Evolutionary conservation across 2,113 vertebrate species (phyloP).

Genomic region (Excalfactoria chinensis): DNA sequence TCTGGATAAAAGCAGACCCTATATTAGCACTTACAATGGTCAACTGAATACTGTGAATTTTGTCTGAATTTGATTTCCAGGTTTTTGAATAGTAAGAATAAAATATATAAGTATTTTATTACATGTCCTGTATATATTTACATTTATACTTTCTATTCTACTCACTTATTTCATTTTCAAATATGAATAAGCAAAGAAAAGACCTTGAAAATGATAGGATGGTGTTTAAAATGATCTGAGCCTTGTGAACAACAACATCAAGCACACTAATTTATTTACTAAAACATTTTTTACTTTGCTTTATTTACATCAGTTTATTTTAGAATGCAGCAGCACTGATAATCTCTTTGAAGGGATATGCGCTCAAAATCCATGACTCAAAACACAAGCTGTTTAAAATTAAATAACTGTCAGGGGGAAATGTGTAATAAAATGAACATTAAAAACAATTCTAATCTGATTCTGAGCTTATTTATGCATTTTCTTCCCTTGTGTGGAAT

Average conservation of each 20-base stretch:
- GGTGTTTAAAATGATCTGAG: neutral
- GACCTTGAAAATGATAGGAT: neutral
- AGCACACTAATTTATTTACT: neutral
- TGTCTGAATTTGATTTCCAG: neutral
- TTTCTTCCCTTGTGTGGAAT: slow-evolving; percentile 4
- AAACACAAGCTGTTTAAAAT: slow-evolving; percentile 10
- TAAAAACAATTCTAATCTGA: neutral
- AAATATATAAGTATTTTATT: neutral
- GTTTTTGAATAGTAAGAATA: neutral
- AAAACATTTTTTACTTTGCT: neutral
- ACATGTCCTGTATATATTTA: neutral
- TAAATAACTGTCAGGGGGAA: neutral
- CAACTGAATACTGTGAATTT: neutral
- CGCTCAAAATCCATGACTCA: slow-evolving; percentile 2
- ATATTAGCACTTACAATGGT: neutral
- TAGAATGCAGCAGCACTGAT: neutral
- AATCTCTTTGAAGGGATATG: neutral
- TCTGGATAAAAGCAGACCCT: neutral
- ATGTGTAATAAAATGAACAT: slow-evolving; percentile 4
- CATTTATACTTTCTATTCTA: neutral
- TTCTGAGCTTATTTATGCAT: slow-evolving; percentile 20
- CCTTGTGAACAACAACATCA: neutral
- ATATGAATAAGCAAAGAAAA: neutral
- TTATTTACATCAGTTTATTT: neutral
- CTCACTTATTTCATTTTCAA: neutral